These are phyloP conservation scores for Cephus rjabovi DNA, from an alignment of 2,888 invertebrate genomes.

Conservation along the genomic window DNA sequence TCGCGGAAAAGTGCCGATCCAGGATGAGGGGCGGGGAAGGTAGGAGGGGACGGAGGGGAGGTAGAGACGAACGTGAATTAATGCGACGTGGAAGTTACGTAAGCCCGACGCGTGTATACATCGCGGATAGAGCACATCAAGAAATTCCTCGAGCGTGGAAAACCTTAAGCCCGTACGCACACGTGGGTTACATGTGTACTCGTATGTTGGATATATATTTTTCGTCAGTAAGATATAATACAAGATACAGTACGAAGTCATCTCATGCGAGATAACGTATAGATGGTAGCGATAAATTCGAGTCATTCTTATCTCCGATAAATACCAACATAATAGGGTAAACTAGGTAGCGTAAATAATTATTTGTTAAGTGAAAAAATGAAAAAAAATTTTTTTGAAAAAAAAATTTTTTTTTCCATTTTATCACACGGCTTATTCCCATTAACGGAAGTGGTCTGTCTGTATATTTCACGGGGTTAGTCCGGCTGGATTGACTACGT, in stretches of 20 bases:
- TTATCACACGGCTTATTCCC: background rate
- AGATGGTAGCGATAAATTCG: background rate
- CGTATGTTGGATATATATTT: background rate
- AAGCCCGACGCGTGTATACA: background rate
- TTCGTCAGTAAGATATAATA: background rate
- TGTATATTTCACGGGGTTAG: background rate
- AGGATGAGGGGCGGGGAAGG: background rate
- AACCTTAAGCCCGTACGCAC: background rate
- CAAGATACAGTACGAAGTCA: background rate
- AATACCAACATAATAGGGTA: background rate
- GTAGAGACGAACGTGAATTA: background rate
- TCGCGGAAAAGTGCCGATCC: background rate
- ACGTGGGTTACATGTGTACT: background rate
- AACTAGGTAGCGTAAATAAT: no score
- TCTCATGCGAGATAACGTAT: background rate
- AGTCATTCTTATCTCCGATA: background rate
- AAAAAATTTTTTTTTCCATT: no score
- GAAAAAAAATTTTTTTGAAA: no score
- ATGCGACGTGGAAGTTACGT: background rate
- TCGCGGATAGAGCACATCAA: constrained; percentile 51
- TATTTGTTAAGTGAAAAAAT: no score
- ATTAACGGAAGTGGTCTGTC: background rate
- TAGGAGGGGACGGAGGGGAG: no score
- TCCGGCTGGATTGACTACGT: background rate
- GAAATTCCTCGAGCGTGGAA: constrained; percentile 44